These are phyloP conservation scores for Stegostoma tigrinum DNA, from an alignment of 2,113 vertebrate genomes.

Conservation along the genomic window DNA sequence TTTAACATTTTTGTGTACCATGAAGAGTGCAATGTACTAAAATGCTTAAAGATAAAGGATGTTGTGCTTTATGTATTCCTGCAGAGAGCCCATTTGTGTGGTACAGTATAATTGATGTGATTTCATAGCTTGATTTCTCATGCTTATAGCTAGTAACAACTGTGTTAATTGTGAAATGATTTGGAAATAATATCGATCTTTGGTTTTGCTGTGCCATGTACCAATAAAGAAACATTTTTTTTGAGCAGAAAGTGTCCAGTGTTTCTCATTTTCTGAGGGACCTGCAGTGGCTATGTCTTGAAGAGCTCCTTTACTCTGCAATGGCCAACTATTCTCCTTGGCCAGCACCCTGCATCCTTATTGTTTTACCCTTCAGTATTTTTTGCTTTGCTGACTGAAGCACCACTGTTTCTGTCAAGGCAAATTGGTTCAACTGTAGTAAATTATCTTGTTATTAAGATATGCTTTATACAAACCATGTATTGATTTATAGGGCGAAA, in stretches of 20 bases:
- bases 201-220: neutral
- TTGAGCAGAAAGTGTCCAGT: neutral
- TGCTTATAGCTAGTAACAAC: conserved; percentile 71
- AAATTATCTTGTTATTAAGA: neutral
- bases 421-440: neutral
- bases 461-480: no score
- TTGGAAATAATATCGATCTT: neutral
- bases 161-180: conserved; percentile 68
- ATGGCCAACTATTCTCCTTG: neutral
- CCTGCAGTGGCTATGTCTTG: neutral
- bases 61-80: neutral
- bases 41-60: neutral
- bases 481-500: no score
- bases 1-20: neutral
- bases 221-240: neutral
- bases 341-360: neutral
- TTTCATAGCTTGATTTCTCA: conserved; percentile 56
- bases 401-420: neutral
- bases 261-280: neutral
- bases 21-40: neutral
- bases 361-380: neutral
- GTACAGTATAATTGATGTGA: neutral
- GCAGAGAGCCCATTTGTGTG: neutral
- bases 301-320: neutral
- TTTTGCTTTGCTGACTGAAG: no score